Base-by-base conservation (phyloP, 2,797 vertebrate species). In the Enteromius trimaculatus region DNA sequence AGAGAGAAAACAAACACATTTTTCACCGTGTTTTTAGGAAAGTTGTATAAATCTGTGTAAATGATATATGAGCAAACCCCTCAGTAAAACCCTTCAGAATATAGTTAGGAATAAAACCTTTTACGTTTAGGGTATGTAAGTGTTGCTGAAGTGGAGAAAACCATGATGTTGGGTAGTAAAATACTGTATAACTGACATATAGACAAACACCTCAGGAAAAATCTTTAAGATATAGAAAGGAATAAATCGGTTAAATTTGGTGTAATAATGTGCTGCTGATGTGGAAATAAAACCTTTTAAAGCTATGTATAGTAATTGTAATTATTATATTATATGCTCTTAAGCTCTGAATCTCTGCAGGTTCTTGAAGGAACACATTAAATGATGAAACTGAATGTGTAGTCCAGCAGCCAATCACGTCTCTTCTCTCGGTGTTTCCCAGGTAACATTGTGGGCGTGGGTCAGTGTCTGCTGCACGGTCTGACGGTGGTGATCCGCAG, bases 401-500 rank as follows among this genome's bases (percentile, higher is more conserved):
- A n/a, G 17, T 14, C 16, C 21, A 4, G 37, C 6, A 44, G 42
- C 5, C 65, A n/a, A 8, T 44, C 13, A 17, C 14, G 2, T 21
- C 60, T 21, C 26, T 14, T 11, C 14, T 44, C 6, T 55, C 4
- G 42, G 71, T 16, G 58, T 49, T 47, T 3, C 51, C 23, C 88
- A 97, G 96, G 96, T 2, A 96, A 95, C 88, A 95, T 97, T 83
- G 94, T 97, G 92, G 96, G 96, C 0, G 91, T 95, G 0, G 96
- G 96, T 0, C 96, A 97, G 92, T 97, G 96, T 82, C 88, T 97
- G 16, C 89, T 97, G 74, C 95, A 97, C 1, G 96, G 96, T 39
- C 83, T 95, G 86, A 97, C 96, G 0, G 94, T 96, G 4, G 96
- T 97, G 0, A 89, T 97, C 80, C 92, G 93, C 84, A 95, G 88